A percentile compares a stretch with the other conserved stretches of the same genome.
Evolutionary conservation across 2,113 vertebrate species (phyloP).

Genomic region (Ctenomys sociabilis): DNA sequence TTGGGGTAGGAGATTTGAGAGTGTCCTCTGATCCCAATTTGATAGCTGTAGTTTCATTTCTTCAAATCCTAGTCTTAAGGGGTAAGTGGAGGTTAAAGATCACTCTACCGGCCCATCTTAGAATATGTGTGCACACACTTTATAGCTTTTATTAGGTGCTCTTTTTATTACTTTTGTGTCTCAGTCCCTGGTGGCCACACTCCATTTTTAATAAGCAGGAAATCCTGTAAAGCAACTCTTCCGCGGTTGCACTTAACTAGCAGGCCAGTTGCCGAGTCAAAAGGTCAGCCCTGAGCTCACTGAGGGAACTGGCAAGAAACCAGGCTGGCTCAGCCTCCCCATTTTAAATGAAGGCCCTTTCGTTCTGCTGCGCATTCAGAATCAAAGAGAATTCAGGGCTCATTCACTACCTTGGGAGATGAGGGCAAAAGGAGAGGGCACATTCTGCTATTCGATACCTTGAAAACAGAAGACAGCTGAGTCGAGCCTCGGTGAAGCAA

Average conservation of each 20-base stretch:
- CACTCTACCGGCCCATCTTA: background rate
- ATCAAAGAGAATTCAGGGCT: slow-evolving; percentile 64
- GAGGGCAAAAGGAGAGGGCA: background rate
- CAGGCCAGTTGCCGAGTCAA: slow-evolving; percentile 58
- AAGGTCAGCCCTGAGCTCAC: slow-evolving; percentile 60
- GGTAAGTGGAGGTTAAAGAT: slow-evolving; percentile 64
- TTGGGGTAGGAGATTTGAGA: background rate
- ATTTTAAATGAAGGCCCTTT: slow-evolving; percentile 44
- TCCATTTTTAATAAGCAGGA: slow-evolving; percentile 73
- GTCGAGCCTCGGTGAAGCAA: background rate
- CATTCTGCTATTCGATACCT: background rate
- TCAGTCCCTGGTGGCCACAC: slow-evolving; percentile 51
- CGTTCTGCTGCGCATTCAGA: slow-evolving; percentile 33
- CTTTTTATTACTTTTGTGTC: slow-evolving; percentile 61
- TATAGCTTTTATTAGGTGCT: slow-evolving; percentile 67
- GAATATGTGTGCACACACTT: slow-evolving; percentile 20
- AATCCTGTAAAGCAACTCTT: slow-evolving; percentile 72
- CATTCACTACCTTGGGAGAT: slow-evolving; percentile 36
- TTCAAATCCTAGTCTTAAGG: slow-evolving; percentile 60
- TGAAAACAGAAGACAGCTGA: slow-evolving; percentile 28
- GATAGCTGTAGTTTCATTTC: background rate
- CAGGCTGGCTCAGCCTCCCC: slow-evolving; percentile 49
- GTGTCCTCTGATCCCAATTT: background rate
- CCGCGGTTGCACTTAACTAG: slow-evolving; percentile 69
- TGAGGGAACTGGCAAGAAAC: slow-evolving; percentile 58